Conservation (phyloP, 2,797 vertebrate genomes). For the Austrolebias charrua region DNA sequence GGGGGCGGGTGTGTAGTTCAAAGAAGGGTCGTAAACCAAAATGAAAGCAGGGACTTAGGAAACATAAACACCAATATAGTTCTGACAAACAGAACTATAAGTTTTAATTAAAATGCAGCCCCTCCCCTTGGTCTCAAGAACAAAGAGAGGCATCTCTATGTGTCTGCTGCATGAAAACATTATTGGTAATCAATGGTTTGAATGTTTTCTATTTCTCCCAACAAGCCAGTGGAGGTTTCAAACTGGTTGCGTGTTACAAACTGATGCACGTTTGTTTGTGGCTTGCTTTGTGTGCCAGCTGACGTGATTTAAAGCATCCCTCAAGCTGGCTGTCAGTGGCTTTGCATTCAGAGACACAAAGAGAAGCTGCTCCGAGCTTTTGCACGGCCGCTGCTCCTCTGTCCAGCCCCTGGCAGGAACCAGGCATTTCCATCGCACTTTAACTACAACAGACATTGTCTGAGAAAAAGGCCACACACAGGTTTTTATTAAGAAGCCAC, state of each 20-base stretch:
- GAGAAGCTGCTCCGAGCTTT: conserved; percentile 34
- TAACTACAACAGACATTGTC: conserved; percentile 60
- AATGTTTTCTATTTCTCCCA: neutral
- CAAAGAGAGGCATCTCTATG: conserved; percentile 5
- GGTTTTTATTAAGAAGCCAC: conserved; percentile 55
- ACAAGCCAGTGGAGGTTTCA: neutral
- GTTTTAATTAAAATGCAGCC: conserved; percentile 66
- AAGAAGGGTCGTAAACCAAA: conserved; percentile 74
- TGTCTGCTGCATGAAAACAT: conserved; percentile 17
- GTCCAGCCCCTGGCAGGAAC: conserved; percentile 50
- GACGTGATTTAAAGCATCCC: conserved; percentile 56
- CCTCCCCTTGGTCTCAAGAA: conserved; percentile 22
- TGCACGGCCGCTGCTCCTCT: conserved; percentile 39
- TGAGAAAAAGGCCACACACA: conserved; percentile 62
- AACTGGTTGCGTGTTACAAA: conserved; percentile 7
- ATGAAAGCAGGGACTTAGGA: conserved; percentile 70
- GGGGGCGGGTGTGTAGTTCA: conserved; percentile 52
- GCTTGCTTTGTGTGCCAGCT: conserved; percentile 13
- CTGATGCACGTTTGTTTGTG: conserved; percentile 10
- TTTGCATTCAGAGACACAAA: conserved; percentile 46
- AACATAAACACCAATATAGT: conserved; percentile 69
- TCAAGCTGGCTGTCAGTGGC: conserved; percentile 38
- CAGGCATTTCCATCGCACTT: conserved; percentile 60
- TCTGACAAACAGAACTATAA: conserved; percentile 65
- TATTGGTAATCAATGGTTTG: neutral